Conservation (phyloP, 2,113 vertebrate genomes). For the Carettochelys insculpta region DNA sequence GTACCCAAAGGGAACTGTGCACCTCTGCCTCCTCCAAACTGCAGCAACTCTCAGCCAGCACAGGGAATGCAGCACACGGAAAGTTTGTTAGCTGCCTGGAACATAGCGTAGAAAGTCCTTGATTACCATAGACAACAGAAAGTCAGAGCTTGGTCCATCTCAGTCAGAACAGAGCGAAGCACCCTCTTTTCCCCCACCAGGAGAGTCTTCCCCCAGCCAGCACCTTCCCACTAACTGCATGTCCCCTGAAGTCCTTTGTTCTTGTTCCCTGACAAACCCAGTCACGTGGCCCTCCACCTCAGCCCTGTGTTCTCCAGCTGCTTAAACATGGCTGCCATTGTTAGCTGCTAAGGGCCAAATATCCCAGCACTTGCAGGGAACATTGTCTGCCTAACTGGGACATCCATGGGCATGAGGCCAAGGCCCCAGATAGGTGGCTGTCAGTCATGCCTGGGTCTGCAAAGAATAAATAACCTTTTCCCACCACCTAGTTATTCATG, state of each 20-base stretch:
- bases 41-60: not conserved
- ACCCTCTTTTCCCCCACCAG: not conserved
- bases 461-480: not conserved
- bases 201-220: not conserved
- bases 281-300: not conserved
- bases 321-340: not conserved
- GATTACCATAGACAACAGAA: not conserved
- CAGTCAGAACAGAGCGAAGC: not conserved
- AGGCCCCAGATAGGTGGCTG: no score
- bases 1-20: not conserved
- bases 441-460: not conserved
- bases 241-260: not conserved
- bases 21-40: not conserved
- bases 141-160: not conserved
- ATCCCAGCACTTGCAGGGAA: not conserved
- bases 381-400: not conserved
- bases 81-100: not conserved
- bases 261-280: not conserved
- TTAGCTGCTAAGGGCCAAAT: not conserved
- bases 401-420: not conserved
- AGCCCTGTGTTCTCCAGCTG: not conserved
- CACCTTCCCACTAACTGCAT: not conserved
- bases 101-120: not conserved
- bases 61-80: not conserved
- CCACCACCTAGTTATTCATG: not conserved